Evolutionary conservation across 1,140 invertebrate genomes (phyloP), one percentile per base, ranked within the genome.

Genomic region (Leptestheria dahalacensis): DNA sequence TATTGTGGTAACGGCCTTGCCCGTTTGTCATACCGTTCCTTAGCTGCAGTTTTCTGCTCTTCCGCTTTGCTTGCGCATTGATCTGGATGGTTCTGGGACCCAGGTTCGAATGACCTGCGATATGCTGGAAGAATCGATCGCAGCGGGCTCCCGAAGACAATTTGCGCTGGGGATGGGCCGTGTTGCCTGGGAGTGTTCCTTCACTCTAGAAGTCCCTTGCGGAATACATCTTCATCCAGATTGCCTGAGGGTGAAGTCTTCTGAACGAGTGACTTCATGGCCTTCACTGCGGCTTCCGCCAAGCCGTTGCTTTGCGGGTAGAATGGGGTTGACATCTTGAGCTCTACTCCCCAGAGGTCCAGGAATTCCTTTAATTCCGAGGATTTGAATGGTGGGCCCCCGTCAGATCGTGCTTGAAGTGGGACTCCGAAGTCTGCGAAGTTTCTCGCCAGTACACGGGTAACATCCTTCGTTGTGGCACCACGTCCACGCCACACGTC

Each of bases 371-470:
- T 62, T 64, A 76, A 77, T 52, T 69, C 64, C 3, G 50, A 25
- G n/a, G 64, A 69, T 54, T 64, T 66, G 62, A 75, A 77, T 53
- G 73, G 66, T 11, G 70, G 67, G 25, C 69, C 70, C 61, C 71
- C 70, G 62, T 78, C 75, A 0, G 69, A 69, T 21, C 74, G 68
- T 3, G 75, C 48, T 48, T 63, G 64, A 20, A 69, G 54, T 4
- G 72, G 73, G 49, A 75, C 62, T 9, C 72, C 73, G 61, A 70
- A 68, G 29, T 62, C 61, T 9, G 68, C 62, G 65, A 75, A 74
- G 6, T 70, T 67, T 23, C 63, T 51, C 48, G 65, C 64, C 20
- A 71, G 23, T 11, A 18, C 28, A 12, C 26, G n/a, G 23, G 51
- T 51, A 6, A 51, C 12, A 15, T 59, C 57, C 15, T 53, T 23